Percentiles rank a stretch among this genome's conserved stretches.
Evolutionary conservation across 2,113 vertebrate species (phyloP).

Genomic region (Lates calcarifer): DNA sequence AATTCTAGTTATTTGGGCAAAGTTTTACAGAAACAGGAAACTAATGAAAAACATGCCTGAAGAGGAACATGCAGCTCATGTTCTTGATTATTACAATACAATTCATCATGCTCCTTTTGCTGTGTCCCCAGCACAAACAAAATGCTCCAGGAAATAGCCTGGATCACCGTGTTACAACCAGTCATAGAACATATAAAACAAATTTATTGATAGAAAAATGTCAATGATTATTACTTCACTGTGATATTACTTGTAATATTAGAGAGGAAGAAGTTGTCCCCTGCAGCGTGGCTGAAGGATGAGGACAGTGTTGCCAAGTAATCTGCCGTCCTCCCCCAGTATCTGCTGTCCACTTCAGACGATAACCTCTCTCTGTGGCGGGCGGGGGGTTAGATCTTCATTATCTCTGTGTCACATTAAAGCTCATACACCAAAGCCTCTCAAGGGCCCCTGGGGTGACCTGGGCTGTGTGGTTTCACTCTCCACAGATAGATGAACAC

Average conservation of each 20-base stretch:
- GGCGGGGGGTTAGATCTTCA: slow-evolving; percentile 37
- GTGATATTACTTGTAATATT: slow-evolving; percentile 32
- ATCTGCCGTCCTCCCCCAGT: slow-evolving; percentile 30
- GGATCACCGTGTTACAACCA: background rate
- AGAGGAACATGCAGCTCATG: background rate
- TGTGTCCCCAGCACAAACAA: background rate
- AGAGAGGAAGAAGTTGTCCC: slow-evolving; percentile 15
- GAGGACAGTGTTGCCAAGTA: slow-evolving; percentile 34
- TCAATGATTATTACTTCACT: slow-evolving; percentile 21
- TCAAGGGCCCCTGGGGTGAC: slow-evolving; percentile 10
- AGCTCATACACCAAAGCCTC: slow-evolving; percentile 32
- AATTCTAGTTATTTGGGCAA: too few relatives aligned
- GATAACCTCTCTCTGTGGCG: slow-evolving; percentile 19
- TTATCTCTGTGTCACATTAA: slow-evolving; percentile 59
- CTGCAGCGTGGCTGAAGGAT: slow-evolving; percentile 41
- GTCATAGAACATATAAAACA: background rate
- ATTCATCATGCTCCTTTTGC: background rate
- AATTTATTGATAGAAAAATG: background rate
- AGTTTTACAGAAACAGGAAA: background rate
- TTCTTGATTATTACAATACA: background rate
- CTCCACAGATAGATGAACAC: slow-evolving; percentile 1
- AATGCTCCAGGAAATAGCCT: background rate
- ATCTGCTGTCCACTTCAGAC: slow-evolving; percentile 33
- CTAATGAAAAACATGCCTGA: background rate
- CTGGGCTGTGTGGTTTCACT: background rate